Evolutionary conservation across 2,113 vertebrate genomes (phyloP), one percentile per base, ranked within the genome.

Genomic region (Sebastes schlegelii): DNA sequence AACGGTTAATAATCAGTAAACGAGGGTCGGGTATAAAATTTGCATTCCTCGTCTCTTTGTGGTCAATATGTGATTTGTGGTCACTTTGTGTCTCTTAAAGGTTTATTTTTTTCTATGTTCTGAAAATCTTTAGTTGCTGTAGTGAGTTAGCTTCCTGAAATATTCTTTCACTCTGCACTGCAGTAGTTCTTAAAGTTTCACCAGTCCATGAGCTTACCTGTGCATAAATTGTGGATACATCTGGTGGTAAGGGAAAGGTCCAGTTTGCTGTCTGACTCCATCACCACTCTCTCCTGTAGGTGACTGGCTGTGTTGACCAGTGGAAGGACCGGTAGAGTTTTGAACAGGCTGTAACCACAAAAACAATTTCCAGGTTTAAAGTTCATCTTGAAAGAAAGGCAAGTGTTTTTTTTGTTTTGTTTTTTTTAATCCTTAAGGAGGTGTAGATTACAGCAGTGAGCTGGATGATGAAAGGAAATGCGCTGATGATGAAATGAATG

Each of bases 211-310:
- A 51, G 17, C 70, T 62, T 71, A 93, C 90, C 83, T 90, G 12
- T 93, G 91, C 82, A 92, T 85, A 61, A 88, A 84, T 5, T 91
- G 80, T 34, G 79, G 69, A 74, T 94, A 92, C 82, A 90, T 69
- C 21, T 90, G 86, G 16, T 93, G 81, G 66, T 86, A 88, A n/a
- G 79, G 84, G 73, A 80, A 74, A 19, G 88, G 16, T 62, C 77
- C 90, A 16, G 79, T 66, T 58, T 80, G 61, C 70, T 91, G 90
- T 80, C 84, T 78, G 80, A 94, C 78, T 17, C 92, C 91, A 60
- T 91, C 92, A 21, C 66, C 49, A 73, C 66, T 80, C 78, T 58
- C 90, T 55, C 14, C 93, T 43, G 86, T 4, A 52, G 85, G 13
- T 1, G 87, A 75, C 57, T 81, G 91, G 73, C 49, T 57, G 12